Evolutionary conservation across 2,113 vertebrate species (phyloP), one percentile per base, ranked within the genome.

Genomic region (Amia ocellicauda): DNA sequence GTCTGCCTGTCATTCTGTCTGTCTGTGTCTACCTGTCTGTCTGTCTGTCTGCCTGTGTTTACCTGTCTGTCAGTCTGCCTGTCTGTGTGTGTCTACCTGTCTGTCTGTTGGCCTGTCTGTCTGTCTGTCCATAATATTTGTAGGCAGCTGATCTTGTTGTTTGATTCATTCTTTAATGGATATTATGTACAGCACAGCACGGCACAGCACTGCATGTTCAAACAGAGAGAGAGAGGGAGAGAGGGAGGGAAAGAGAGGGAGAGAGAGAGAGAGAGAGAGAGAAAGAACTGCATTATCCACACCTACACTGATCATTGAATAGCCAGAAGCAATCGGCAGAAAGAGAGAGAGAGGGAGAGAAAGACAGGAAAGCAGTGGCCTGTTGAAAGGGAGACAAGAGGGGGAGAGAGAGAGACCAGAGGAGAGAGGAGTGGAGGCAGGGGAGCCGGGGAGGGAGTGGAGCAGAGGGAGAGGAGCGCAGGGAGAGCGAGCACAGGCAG

Each of bases 201-300:
- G 23, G n/a, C n/a, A n/a, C n/a, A n/a, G 29, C 16, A n/a, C 9
- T 23, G 41, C 23, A 9, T 4, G 23, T n/a, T 10, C 16, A 4
- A 14, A 19, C 20, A 40, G 36, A 27, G 31, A 24, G 17, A 19
- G 24, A 31, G 7, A 31, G 60, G 41, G 52, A 29, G 40, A 54
- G 29, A 63, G 43, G 40, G 49, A n/a, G 36, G 58, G 2, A 23
- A 42, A 24, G 4, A 19, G 17, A 11, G 23, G 42, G 27, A 17
- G 19, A 28, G 57, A 27, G 20, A 28, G 26, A n/a, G 41, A n/a
- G 41, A 71, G 80, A 78, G 78, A 85, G 76, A n/a, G 67, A 47
- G 74, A 80, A 80, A 61, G 69, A 78, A 67, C 26, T 22, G 2
- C 20, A 17, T n/a, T 72, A 84, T 83, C 68, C 85, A 88, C 43